Conservation (phyloP, 2,888 invertebrate species). For the Proisotoma minuta region DNA sequence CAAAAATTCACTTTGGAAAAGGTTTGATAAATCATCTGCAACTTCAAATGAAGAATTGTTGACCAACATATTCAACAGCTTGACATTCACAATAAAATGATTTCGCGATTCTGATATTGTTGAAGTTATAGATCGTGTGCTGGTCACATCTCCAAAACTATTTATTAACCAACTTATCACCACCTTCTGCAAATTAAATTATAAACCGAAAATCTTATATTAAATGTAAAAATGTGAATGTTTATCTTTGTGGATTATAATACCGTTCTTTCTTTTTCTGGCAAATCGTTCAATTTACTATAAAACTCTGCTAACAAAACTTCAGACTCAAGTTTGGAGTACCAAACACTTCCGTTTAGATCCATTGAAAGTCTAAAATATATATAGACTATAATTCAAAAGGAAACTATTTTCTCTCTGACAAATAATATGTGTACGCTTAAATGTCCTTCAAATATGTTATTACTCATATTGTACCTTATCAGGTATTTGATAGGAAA, state of each 20-base stretch:
- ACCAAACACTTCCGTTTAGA: background rate
- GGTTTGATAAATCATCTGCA: constrained; percentile 20
- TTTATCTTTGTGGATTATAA: background rate
- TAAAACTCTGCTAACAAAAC: constrained; percentile 7
- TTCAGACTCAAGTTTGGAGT: constrained; percentile 7
- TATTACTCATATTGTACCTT: too few relatives aligned
- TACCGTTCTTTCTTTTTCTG: constrained; percentile 9
- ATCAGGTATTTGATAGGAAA: too few relatives aligned
- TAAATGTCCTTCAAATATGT: too few relatives aligned
- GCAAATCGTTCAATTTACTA: constrained; percentile 4
- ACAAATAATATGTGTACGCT: too few relatives aligned
- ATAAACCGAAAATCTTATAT: background rate
- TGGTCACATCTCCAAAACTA: constrained; percentile 26
- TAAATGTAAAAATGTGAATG: background rate
- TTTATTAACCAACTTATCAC: constrained; percentile 32
- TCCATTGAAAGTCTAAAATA: too few relatives aligned
- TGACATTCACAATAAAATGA: constrained; percentile 18
- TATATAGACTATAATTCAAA: too few relatives aligned
- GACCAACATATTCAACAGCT: constrained; percentile 22
- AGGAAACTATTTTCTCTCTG: too few relatives aligned
- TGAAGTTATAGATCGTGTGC: constrained; percentile 7
- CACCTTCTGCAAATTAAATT: constrained; percentile 21
- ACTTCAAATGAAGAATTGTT: constrained; percentile 28
- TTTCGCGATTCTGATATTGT: constrained; percentile 1
- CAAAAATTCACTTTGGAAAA: constrained; percentile 26